Evolutionary conservation across 2,113 vertebrate genomes (phyloP).

Genomic region (Montifringilla adamsi): DNA sequence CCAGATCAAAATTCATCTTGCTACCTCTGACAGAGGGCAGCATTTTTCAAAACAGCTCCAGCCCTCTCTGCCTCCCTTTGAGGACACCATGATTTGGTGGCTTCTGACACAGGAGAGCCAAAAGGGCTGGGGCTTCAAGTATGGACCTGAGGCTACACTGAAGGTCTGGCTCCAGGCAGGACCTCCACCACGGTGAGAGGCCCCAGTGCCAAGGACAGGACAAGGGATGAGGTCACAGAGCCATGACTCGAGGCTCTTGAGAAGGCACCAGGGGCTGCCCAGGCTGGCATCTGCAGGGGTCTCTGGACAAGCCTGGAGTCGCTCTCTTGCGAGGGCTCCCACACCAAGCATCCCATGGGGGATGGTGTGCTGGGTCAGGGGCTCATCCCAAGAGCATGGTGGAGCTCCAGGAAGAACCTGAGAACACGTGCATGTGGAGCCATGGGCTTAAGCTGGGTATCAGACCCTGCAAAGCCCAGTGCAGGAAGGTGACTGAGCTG

Average conservation of each 20-base stretch:
- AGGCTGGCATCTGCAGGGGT: neutral
- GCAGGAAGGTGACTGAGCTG: neutral
- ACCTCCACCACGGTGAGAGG: accelerated
- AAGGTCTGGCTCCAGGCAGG: neutral
- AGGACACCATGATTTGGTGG: neutral
- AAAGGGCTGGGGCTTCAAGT: neutral
- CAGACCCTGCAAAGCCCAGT: neutral
- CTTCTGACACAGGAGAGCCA: neutral
- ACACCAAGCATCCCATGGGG: neutral
- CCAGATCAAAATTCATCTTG: neutral
- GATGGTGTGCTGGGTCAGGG: neutral
- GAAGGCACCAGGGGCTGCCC: neutral
- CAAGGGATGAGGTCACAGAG: neutral
- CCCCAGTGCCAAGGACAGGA: neutral
- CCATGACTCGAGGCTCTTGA: accelerated
- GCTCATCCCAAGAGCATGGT: neutral
- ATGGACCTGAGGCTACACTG: neutral
- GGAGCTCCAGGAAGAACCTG: neutral
- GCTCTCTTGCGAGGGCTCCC: accelerated
- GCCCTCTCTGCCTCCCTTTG: neutral
- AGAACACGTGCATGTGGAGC: accelerated
- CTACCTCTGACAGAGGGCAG: neutral
- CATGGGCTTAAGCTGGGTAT: neutral
- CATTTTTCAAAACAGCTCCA: neutral
- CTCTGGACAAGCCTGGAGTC: neutral